A percentile compares a stretch with the other conserved stretches of the same genome.
phyloP scores from a whole-genome alignment of 2,888 invertebrate genomes.

The Tridacna crocea region DNA sequence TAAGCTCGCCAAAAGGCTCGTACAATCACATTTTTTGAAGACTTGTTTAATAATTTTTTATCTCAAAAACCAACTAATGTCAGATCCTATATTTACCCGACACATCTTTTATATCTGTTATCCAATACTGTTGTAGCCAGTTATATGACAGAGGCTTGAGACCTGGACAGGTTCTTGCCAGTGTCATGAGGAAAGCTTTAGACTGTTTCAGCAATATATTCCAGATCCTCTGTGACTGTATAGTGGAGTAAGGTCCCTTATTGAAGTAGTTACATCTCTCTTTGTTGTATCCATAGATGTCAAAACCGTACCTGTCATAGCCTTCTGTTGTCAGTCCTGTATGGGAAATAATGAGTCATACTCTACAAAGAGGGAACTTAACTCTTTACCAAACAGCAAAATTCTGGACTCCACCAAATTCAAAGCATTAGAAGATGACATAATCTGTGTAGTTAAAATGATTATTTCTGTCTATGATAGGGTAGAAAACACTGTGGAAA shows the following conservation, averaged over 20 bases:
- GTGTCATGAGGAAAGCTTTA: slow-evolving; percentile 71
- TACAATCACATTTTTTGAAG: no score
- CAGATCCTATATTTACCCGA: slow-evolving; percentile 57
- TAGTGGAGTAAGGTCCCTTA: slow-evolving; percentile 74
- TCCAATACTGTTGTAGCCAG: slow-evolving; percentile 79
- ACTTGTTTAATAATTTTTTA: no score
- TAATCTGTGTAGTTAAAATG: no score
- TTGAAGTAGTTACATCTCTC: slow-evolving; percentile 74
- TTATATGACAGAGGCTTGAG: slow-evolving; percentile 70
- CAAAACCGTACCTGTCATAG: slow-evolving; percentile 71
- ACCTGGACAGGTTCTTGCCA: slow-evolving; percentile 71
- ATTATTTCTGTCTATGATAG: no score
- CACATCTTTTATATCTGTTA: slow-evolving; percentile 73
- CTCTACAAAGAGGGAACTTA: no score
- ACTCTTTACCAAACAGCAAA: no score
- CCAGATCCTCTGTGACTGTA: slow-evolving; percentile 70
- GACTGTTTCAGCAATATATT: slow-evolving; percentile 71
- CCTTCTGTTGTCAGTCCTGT: slow-evolving; percentile 73
- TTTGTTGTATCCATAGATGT: slow-evolving; percentile 64
- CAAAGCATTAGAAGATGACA: no score
- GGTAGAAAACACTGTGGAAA: no score
- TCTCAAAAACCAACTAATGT: background rate
- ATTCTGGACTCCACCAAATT: no score
- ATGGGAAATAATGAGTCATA: background rate
- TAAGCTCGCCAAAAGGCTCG: no score